A percentile compares a stretch with the other conserved stretches of the same genome.
These are phyloP conservation scores for Irena cyanogastra DNA, from an alignment of 2,113 vertebrate genomes.

Conservation along the genomic window DNA sequence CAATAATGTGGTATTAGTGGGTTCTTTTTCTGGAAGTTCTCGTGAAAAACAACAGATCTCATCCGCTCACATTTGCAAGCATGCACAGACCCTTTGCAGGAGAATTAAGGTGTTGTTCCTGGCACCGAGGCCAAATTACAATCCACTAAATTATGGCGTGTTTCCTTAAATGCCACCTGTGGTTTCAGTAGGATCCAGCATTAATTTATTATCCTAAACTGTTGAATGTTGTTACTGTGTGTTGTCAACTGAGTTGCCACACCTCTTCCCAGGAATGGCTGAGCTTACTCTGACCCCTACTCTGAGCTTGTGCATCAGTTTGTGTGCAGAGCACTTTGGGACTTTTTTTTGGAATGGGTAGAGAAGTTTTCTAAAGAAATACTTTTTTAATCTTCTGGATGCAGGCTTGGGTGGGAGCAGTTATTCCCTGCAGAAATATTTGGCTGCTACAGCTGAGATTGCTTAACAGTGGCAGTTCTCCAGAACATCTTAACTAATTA, in stretches of 20 bases:
- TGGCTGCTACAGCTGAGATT: conserved; percentile 32
- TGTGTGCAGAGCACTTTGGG: conserved; percentile 20
- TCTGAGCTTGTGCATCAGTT: background rate
- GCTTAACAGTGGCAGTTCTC: conserved; percentile 51
- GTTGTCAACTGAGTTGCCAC: background rate
- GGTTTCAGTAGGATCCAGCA: conserved; percentile 4
- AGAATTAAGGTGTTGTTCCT: conserved; percentile 22
- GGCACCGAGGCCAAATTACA: background rate
- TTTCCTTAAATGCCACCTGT: conserved; percentile 9
- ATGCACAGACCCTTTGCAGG: background rate
- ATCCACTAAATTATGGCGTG: background rate
- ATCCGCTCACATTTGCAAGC: background rate
- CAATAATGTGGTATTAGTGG: conserved; percentile 11
- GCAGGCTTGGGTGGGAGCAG: conserved; percentile 35
- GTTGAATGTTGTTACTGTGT: background rate
- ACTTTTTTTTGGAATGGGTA: background rate
- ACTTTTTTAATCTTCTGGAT: conserved; percentile 22
- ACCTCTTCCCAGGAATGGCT: background rate
- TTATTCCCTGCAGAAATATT: conserved; percentile 44
- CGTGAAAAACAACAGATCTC: background rate
- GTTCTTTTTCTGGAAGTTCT: conserved; percentile 5
- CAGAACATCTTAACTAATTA: conserved; percentile 35
- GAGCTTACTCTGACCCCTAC: conserved; percentile 18
- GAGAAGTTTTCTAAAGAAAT: conserved; percentile 8
- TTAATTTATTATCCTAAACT: background rate